A percentile compares a stretch with the other conserved stretches of the same genome.
phyloP scores from a whole-genome alignment of 92 coral and sea anemone genomes.

The Pocillopora meandrina region DNA sequence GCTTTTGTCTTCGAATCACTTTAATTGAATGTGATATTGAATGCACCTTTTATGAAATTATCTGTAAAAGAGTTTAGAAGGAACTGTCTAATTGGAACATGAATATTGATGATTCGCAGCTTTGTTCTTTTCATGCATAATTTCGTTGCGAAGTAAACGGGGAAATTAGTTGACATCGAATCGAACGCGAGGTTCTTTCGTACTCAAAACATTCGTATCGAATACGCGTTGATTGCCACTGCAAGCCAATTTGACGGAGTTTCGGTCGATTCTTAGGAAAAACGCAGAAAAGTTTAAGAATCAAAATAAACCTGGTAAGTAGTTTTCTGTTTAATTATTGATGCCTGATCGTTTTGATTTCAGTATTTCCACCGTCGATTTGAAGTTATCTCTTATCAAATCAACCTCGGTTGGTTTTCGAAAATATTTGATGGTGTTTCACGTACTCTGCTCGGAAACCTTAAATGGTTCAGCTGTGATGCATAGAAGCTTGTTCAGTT shows the following conservation, averaged over 20 bases:
- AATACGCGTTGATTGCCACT: not conserved
- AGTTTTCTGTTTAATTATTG: slow-evolving; percentile 5
- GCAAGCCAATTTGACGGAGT: not conserved
- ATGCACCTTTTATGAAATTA: not conserved
- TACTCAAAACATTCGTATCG: not conserved
- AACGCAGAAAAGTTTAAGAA: not conserved
- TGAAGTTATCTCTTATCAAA: no score
- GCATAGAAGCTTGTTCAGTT: no score
- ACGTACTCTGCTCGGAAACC: not conserved
- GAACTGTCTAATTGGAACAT: slow-evolving; percentile 7
- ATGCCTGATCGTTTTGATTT: slow-evolving; percentile 1
- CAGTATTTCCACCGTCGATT: not conserved
- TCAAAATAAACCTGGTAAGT: slow-evolving; percentile 1
- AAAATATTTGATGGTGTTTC: not conserved
- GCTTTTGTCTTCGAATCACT: slow-evolving; percentile 27
- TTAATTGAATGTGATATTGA: slow-evolving; percentile 3
- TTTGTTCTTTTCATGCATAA: slow-evolving; percentile 48
- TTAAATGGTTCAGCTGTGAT: not conserved
- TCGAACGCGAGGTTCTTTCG: not conserved
- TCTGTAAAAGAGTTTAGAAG: not conserved
- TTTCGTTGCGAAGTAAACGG: slow-evolving; percentile 64
- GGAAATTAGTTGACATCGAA: not conserved
- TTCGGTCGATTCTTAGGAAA: not conserved
- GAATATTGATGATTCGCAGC: slow-evolving; percentile 16
- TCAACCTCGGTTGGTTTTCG: not conserved